Evolutionary conservation across 53 echinoderm and acorn worm genomes (phyloP).

Genomic region (Echinometra lucunter): DNA sequence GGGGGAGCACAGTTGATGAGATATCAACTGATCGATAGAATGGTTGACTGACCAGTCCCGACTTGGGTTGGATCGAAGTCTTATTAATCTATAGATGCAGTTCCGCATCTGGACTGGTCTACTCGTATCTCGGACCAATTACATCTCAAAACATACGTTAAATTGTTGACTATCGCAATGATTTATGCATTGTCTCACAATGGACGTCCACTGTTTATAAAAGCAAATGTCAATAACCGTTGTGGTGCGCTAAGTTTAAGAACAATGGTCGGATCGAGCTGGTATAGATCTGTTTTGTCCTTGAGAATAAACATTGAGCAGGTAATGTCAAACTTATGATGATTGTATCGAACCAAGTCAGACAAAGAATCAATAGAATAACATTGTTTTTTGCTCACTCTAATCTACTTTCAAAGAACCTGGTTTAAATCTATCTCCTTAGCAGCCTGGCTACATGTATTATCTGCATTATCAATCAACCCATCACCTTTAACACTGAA

Average conservation of each 20-base stretch:
- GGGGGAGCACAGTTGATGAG: slow-evolving; percentile 25
- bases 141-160: slow-evolving; percentile 26
- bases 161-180: slow-evolving; percentile 2
- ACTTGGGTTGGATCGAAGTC: slow-evolving; percentile 14
- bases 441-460: not conserved
- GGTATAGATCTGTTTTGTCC: slow-evolving; percentile 43
- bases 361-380: not conserved
- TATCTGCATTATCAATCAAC: not conserved
- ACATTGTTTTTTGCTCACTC: not conserved
- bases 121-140: not conserved
- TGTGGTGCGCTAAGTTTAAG: slow-evolving; percentile 4
- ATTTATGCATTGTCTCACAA: not conserved
- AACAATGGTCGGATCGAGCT: slow-evolving; percentile 21
- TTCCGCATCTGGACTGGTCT: not conserved
- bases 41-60: slow-evolving; percentile 53
- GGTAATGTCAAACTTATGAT: slow-evolving; percentile 29
- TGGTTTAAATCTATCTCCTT: not conserved
- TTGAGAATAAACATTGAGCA: slow-evolving; percentile 53
- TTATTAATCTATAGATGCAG: slow-evolving; percentile 36
- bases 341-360: not conserved
- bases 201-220: not conserved
- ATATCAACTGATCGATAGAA: slow-evolving; percentile 59
- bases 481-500: not conserved
- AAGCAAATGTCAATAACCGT: slow-evolving; percentile 1
- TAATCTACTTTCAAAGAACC: not conserved